Base-by-base conservation (phyloP, 1,140 invertebrate species). In the Drosophila nigrodunni region DNA sequence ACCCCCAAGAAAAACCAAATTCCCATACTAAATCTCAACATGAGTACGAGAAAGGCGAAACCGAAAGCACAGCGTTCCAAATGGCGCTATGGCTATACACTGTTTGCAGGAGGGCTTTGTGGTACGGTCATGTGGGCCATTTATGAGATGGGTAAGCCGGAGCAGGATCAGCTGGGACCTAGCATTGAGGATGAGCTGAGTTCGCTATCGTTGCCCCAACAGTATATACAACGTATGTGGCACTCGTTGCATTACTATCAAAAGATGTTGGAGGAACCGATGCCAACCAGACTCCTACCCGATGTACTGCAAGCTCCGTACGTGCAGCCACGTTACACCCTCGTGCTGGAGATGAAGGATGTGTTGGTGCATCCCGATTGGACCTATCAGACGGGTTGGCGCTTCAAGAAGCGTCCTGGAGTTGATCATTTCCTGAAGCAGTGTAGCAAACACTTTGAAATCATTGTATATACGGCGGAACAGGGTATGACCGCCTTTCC, bases 361-460 rank as follows among this genome's bases (percentile, higher is more conserved):
- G 95, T 99, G 2, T 93, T 99, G 8, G 97, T 99, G 1, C 97
- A 99, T 93, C 98, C 99, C 1, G 98, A 99, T 92, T 99, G 99
- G 99, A 99, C 98, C 3, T 95, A 95, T 74, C 94, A 95, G 90
- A 95, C 95, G 49, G 95, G 95, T 7, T 95, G 95, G 95, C 93
- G 95, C 75, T 99, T 99, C 93, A 99, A 99, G 93, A 99, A 99
- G 92, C 94, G 99, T 43, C 99, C 99, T n/a, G 98, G 97, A 37
- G 95, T 99, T 0, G 98, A 99, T 88, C 96, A 98, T 82, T 99
- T 99, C 92, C 93, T 99, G 15, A 96, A 98, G 86, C 95, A 97
- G 83, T 94, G 98, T 49, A 96, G 96, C 52, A 97, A 97, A 11
- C 93, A 97, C 74, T 99, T 98, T 94, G 99, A 99, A 95, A 95